phyloP scores from a whole-genome alignment of 2,113 vertebrate species.

The Sphaerodactylus townsendi region DNA sequence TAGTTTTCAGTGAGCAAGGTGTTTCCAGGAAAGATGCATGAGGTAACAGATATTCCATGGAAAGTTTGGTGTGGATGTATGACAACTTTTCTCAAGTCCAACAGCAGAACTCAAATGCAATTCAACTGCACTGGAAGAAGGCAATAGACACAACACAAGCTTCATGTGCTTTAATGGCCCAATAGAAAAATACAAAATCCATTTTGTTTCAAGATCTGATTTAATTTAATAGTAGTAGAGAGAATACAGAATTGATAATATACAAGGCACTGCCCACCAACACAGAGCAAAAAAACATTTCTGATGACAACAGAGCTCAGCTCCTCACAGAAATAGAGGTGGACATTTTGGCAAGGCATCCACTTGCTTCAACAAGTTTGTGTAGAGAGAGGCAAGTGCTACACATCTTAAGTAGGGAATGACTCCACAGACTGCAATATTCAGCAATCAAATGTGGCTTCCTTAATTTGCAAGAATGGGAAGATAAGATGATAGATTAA shows the following conservation, averaged over 20 bases:
- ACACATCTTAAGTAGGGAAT: background rate
- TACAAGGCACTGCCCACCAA: background rate
- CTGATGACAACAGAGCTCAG: background rate
- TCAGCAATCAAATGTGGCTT: background rate
- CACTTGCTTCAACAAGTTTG: background rate
- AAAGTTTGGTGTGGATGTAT: background rate
- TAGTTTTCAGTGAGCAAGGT: background rate
- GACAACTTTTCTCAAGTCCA: background rate
- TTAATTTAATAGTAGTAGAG: slow-evolving; percentile 18
- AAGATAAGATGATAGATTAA: background rate
- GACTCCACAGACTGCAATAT: background rate
- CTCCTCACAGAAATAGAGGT: background rate
- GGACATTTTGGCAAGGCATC: background rate
- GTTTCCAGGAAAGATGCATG: background rate
- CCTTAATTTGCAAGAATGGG: background rate
- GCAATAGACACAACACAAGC: background rate
- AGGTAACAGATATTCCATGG: no score
- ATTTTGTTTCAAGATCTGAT: background rate
- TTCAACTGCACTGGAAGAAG: background rate
- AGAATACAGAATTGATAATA: background rate
- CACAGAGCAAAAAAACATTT: background rate
- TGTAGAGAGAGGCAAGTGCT: no score
- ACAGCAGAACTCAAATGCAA: background rate
- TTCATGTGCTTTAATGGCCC: background rate
- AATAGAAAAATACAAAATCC: background rate